Evolutionary conservation across 1,140 invertebrate genomes (phyloP), one percentile per base, ranked within the genome.

Genomic region (Temnothorax curvispinosus): DNA sequence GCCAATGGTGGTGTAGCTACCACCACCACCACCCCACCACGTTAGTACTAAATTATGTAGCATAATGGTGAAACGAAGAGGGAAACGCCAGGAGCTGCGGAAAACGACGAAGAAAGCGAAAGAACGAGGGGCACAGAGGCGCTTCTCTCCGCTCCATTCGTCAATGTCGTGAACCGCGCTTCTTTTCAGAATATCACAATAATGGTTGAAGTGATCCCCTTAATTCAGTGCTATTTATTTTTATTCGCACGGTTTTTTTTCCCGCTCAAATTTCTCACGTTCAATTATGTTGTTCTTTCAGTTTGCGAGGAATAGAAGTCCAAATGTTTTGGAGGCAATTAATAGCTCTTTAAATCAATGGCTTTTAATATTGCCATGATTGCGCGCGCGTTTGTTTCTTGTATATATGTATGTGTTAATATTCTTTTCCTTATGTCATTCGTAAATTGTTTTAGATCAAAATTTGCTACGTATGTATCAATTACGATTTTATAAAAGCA

Each of bases 1-100:
- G 77, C 72, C 86, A 84, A 85, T 87, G 87, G 75, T 90, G 75
- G 75, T 84, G 86, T 87, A 90, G 64, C 52, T 69, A 86, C 81
- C 87, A 78, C 72, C 86, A 64, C 47, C 69, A 76, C 72, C 75
- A 84, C 85, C 86, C 72, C 75, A 84, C 85, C 86, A 82, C 71
- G 65, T 74, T 78, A 52, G 90, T 87, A 87, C 91, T 95, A 94
- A 94, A 94, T 95, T 94, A 94, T 94, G 93, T 92, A 94, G 91
- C 81, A 92, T 91, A 93, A 93, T 91, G 78, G 89, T 58, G 47
- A 86, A 88, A 88, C 87, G 71, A 62, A 75, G 76, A 86, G 41
- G 54, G 84, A 18, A 27, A 58, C 35, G 50, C 60, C 60, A 62
- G 32, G 9, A 64, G 58, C 44, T 35, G 32, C 38, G 60, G 50